Conservation (phyloP, 2,888 invertebrate species). For the Ectobius pallidus region DNA sequence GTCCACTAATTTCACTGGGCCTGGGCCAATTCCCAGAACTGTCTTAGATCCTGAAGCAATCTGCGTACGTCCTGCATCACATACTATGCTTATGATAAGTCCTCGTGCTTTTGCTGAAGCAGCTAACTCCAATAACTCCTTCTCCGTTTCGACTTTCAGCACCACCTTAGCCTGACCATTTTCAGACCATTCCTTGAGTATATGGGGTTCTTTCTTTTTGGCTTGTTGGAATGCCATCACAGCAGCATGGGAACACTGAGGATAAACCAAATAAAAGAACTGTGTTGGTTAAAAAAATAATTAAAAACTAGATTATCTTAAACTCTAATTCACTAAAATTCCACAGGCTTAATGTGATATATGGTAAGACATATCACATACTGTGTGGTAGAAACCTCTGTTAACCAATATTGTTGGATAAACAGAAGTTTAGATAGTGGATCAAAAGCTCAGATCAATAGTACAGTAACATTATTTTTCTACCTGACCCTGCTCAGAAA, state of each 20-base stretch:
- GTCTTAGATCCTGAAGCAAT: slow-evolving; percentile 70
- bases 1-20: slow-evolving; percentile 61
- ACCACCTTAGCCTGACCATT: slow-evolving; percentile 79
- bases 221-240: slow-evolving; percentile 68
- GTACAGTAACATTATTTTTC: too few species aligned
- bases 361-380: too few species aligned
- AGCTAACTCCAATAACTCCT: slow-evolving; percentile 59
- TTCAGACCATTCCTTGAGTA: slow-evolving; percentile 65
- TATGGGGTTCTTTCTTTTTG: slow-evolving; percentile 53
- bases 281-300: too few species aligned
- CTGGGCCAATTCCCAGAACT: slow-evolving; percentile 78
- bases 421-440: too few species aligned
- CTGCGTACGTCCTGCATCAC: slow-evolving; percentile 77
- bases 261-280: not conserved
- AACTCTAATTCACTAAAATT: too few species aligned
- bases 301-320: too few species aligned
- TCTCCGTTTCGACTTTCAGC: slow-evolving; percentile 61
- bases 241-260: slow-evolving; percentile 78
- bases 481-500: too few species aligned
- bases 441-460: too few species aligned
- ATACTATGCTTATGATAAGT: slow-evolving; percentile 63
- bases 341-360: too few species aligned
- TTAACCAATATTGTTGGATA: too few species aligned
- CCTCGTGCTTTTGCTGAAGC: slow-evolving; percentile 58
- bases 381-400: too few species aligned